A percentile compares a stretch with the other conserved stretches of the same genome.
Conservation (phyloP, 2,888 invertebrate genomes). For the Thyatira batis region DNA sequence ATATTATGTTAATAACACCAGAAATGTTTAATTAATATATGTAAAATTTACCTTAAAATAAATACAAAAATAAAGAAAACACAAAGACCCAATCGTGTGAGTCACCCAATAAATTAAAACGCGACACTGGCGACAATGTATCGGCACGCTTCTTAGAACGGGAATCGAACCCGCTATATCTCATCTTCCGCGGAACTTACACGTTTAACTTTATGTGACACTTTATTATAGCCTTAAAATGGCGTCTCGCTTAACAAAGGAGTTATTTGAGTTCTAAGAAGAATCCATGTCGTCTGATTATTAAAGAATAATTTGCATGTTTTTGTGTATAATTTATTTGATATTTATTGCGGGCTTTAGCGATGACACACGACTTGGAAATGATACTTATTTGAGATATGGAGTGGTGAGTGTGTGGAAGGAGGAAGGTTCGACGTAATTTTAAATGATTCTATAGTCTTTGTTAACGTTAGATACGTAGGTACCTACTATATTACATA, state of each 20-base stretch:
- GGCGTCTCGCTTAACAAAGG: slow-evolving; percentile 42
- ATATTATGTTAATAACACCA: too few species aligned
- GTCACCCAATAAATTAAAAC: slow-evolving; percentile 57
- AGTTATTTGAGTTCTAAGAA: slow-evolving; percentile 69
- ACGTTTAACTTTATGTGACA: slow-evolving; percentile 74
- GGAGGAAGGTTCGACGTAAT: too few species aligned
- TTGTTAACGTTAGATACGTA: too few species aligned
- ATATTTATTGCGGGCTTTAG: slow-evolving; percentile 35
- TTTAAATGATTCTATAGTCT: slow-evolving; percentile 9
- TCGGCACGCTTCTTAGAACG: slow-evolving; percentile 50
- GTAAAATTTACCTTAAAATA: too few species aligned
- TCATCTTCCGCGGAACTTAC: slow-evolving; percentile 31
- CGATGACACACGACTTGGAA: slow-evolving; percentile 23
- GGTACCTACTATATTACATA: too few species aligned
- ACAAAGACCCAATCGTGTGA: slow-evolving; percentile 31
- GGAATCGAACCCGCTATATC: slow-evolving; percentile 23
- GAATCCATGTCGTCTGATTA: slow-evolving; percentile 60
- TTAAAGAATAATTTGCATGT: slow-evolving; percentile 55
- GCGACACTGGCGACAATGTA: slow-evolving; percentile 56
- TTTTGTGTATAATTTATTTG: slow-evolving; percentile 38
- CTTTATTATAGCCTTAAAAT: slow-evolving; percentile 63
- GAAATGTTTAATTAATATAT: too few species aligned
- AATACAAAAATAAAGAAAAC: slow-evolving; percentile 18
- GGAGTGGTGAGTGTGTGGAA: neutral
- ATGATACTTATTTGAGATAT: slow-evolving; percentile 3